These are phyloP conservation scores for Columba livia DNA, from an alignment of 2,113 vertebrate species.

Conservation along the genomic window DNA sequence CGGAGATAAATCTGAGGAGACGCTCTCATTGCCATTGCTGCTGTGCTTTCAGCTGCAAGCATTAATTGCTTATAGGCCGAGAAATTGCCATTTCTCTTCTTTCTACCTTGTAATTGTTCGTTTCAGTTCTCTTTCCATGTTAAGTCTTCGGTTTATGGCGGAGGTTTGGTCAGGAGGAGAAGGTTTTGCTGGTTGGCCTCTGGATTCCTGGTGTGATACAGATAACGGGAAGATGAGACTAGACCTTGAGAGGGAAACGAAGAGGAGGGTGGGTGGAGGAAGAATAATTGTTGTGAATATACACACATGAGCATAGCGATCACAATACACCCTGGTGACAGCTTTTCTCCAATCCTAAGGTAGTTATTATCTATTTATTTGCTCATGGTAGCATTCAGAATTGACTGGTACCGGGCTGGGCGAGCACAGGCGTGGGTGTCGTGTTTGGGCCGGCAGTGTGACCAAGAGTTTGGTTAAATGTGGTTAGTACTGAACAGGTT, in stretches of 20 bases:
- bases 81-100: neutral
- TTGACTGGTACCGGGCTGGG: neutral
- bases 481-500: neutral
- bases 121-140: neutral
- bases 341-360: neutral
- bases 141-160: neutral
- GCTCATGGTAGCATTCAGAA: neutral
- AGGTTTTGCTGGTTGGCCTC: neutral
- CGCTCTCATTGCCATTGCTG: neutral
- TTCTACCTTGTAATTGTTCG: neutral
- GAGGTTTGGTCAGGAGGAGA: neutral
- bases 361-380: neutral
- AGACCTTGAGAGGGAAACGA: neutral
- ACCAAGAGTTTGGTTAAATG: neutral
- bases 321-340: rapidly evolving
- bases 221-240: neutral
- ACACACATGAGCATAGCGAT: neutral
- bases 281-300: neutral
- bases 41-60: neutral
- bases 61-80: too few species aligned
- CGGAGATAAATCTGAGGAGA: neutral
- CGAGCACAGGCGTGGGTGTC: neutral
- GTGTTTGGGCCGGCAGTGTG: neutral
- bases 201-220: neutral
- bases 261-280: neutral